Evolutionary conservation across 2,888 invertebrate genomes (phyloP), one percentile per base, ranked within the genome.

Genomic region (Lasiommata megera): DNA sequence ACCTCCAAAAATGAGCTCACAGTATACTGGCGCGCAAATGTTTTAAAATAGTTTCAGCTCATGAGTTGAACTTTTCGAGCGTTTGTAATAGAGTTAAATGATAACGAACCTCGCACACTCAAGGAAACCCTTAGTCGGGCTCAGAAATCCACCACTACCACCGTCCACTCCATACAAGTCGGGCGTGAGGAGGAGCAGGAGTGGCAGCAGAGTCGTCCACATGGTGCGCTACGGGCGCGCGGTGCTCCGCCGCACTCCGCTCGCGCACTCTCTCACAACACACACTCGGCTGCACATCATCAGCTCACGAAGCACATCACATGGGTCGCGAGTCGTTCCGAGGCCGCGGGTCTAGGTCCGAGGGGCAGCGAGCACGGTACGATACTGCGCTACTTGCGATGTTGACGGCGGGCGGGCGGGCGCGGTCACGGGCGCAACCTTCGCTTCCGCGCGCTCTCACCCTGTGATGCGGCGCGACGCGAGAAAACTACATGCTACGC

Each of bases 381-480:
- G 82, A 74, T 78, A 88, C 87, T 87, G 84, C 79, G 69, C 65
- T 66, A 79, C 79, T 79, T 67, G 74, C 76, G 74, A 68, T 69
- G 73, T 70, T 64, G 71, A 73, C 75, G 72, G 76, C 80, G 73
- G 73, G 72, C 78, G 79, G 76, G 77, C 79, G 80, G 79, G 79
- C 77, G 83, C 86, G 88, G 88, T 88, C 88, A 88, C 82, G 88
- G 88, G 87, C 89, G 82, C 86, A 88, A 88, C 88, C 89, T 88
- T 89, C 84, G 80, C 73, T 79, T 76, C 79, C 81, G 80, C 67
- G 74, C 82, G 82, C 79, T 82, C 82, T 83, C 82, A 83, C 85
- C 85, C 88, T 77, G 75, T 80, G 82, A 79, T 81, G 84, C 70
- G 67, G 55, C 63, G 64, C 58, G 58, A 50, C 58, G 64, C 56